Base-by-base conservation (phyloP, 2,797 vertebrate species). In the Uromys caudimaculatus region DNA sequence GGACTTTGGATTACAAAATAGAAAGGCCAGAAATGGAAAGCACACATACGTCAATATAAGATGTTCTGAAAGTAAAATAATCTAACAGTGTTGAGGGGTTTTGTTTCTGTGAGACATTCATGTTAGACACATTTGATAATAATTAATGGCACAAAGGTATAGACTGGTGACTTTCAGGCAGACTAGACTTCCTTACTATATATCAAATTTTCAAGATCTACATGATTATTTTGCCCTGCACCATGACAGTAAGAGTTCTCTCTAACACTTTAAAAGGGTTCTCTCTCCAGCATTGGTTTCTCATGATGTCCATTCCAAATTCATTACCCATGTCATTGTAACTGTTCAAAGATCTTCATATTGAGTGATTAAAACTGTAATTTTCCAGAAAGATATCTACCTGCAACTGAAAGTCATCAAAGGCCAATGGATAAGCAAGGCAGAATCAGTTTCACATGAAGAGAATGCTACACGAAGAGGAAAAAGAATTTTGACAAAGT, bases 281-380 rank as follows among this genome's bases (percentile, higher is more conserved):
- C n/a, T 50, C 50, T 47, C 24, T 91, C 75, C 73, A 54, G 11
- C 24, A 73, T 29, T 71, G 50, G 47, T 60, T 92, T 89, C 60
- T 85, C 84, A 92, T 64, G 23, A 52, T 41, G 93, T 17, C 78
- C 3, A 78, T 95, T 91, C n/a, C n/a, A 82, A 95, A 94, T 97
- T 90, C 94, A 88, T 79, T 93, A 52, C 82, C 77, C 86, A 3
- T 85, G 84, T 90, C 69, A 93, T 90, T 58, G 69, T 71, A 91
- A 29, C 91, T 71, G 91, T 88, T 32, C 1, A 0, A 92, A 95
- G n/a, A 96, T 64, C 13, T 95, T 96, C 84, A 58, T 97, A 77
- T 69, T 96, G 85, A 96, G 32, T 90, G 90, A 76, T 54, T 2
- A 0, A 54, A 90, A 64, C 23, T 58, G 0, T 82, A 58, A 95